Evolutionary conservation across 2,113 vertebrate species (phyloP).

Genomic region (Deroptyus accipitrinus): DNA sequence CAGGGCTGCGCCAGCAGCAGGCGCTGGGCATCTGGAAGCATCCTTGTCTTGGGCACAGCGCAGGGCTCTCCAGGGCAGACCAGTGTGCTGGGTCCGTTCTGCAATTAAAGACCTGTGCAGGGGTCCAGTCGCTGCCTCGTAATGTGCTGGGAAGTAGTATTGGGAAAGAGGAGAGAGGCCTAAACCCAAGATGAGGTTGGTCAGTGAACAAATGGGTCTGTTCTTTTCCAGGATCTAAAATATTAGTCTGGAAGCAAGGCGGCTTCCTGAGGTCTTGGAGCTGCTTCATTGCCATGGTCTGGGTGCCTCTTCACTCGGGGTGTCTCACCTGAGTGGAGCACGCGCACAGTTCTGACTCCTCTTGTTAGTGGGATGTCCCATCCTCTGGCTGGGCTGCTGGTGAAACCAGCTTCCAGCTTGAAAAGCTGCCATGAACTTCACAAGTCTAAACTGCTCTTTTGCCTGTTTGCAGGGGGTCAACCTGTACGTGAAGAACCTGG

Average conservation of each 20-base stretch:
- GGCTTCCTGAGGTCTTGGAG: background rate
- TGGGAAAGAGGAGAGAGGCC: background rate
- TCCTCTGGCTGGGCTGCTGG: background rate
- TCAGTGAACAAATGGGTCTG: background rate
- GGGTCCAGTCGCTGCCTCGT: background rate
- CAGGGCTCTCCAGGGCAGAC: background rate
- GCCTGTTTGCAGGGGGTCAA: constrained; percentile 86
- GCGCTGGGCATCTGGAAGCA: too few relatives aligned
- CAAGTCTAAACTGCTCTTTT: background rate
- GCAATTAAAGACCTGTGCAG: rapidly evolving
- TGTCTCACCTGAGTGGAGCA: background rate
- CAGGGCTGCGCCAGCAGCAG: rapidly evolving
- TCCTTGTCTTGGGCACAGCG: rapidly evolving
- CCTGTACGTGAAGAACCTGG: constrained; percentile 96
- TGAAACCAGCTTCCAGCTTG: background rate
- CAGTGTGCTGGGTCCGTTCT: background rate
- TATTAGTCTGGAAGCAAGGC: background rate
- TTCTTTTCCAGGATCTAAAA: background rate
- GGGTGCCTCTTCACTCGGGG: rapidly evolving
- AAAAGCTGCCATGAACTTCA: background rate
- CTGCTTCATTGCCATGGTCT: background rate
- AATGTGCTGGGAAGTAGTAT: background rate
- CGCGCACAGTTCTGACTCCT: rapidly evolving
- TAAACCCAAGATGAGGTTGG: background rate
- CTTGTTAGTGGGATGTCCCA: background rate